Conservation (phyloP, 2,797 vertebrate species). For the Enteromius trimaculatus region DNA sequence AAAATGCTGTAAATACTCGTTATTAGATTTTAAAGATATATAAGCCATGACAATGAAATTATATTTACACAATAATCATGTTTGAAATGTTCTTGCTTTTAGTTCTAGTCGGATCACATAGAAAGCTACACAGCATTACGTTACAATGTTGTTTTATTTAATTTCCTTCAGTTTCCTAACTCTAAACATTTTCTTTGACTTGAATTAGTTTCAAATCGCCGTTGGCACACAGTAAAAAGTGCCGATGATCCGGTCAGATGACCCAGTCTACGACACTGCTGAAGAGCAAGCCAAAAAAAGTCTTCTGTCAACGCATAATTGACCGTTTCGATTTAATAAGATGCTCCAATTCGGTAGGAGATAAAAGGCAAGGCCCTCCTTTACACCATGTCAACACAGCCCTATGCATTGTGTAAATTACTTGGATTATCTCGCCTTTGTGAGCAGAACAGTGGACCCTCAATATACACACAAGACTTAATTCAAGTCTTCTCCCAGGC, state of each 20-base stretch:
- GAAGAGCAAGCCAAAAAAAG: slow-evolving; percentile 42
- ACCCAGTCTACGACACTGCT: slow-evolving; percentile 39
- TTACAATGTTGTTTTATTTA: background rate
- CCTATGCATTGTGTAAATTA: slow-evolving; percentile 76
- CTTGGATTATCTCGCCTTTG: slow-evolving; percentile 79
- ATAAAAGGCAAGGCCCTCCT: slow-evolving; percentile 68
- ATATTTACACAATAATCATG: background rate
- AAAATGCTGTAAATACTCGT: background rate
- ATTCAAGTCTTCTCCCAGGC: slow-evolving; percentile 73
- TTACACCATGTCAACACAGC: slow-evolving; percentile 78
- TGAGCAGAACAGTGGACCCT: slow-evolving; percentile 67
- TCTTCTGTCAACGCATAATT: slow-evolving; percentile 48
- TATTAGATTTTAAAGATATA: background rate
- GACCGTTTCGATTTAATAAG: slow-evolving; percentile 57
- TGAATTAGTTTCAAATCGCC: background rate
- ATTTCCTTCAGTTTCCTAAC: background rate
- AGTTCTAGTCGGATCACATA: background rate
- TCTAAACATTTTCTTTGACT: background rate
- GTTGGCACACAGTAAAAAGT: background rate
- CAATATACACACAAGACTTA: slow-evolving; percentile 72
- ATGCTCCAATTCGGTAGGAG: slow-evolving; percentile 57
- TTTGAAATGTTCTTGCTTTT: background rate
- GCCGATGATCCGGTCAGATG: slow-evolving; percentile 35
- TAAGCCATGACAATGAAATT: background rate
- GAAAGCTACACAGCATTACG: background rate